phyloP scores from a whole-genome alignment of 2,888 invertebrate species.

The Hesperia comma region DNA sequence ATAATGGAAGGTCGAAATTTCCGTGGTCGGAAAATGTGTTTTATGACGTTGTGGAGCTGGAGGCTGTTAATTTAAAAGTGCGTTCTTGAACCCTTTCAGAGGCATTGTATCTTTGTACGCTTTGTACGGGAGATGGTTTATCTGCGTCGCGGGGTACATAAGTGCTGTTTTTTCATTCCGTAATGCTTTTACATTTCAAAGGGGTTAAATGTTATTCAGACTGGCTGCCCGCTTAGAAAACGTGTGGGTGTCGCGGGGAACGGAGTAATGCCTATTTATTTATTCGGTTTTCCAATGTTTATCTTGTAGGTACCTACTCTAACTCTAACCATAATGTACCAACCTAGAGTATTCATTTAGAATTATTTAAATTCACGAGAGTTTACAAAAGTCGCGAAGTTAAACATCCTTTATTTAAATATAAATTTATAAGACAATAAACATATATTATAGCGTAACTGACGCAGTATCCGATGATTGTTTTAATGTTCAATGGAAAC shows the following conservation, averaged over 20 bases:
- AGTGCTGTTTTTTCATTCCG: conserved; percentile 84
- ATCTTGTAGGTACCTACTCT: conserved; percentile 17
- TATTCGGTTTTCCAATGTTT: conserved; percentile 42
- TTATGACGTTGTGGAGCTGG: conserved; percentile 61
- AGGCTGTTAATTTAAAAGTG: conserved; percentile 82
- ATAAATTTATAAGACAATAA: too few relatives aligned
- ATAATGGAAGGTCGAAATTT: conserved; percentile 55
- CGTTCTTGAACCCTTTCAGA: conserved; percentile 85
- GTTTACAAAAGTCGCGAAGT: neutral
- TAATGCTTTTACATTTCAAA: conserved; percentile 84
- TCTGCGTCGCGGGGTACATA: conserved; percentile 83
- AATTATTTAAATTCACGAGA: neutral
- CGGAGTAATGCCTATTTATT: conserved; percentile 55
- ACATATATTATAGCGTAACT: too few relatives aligned
- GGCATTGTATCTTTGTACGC: conserved; percentile 84
- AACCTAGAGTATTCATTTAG: neutral
- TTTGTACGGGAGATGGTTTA: conserved; percentile 84
- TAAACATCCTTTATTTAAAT: too few relatives aligned
- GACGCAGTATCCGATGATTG: too few relatives aligned
- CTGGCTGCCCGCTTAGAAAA: conserved; percentile 77
- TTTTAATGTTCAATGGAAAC: too few relatives aligned
- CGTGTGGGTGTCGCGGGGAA: conserved; percentile 77
- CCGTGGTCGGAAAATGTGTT: conserved; percentile 48
- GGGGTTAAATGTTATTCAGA: conserved; percentile 84
- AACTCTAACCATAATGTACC: conserved; percentile 18